Evolutionary conservation across 2,797 vertebrate species (phyloP).

Genomic region (Fringilla coelebs): DNA sequence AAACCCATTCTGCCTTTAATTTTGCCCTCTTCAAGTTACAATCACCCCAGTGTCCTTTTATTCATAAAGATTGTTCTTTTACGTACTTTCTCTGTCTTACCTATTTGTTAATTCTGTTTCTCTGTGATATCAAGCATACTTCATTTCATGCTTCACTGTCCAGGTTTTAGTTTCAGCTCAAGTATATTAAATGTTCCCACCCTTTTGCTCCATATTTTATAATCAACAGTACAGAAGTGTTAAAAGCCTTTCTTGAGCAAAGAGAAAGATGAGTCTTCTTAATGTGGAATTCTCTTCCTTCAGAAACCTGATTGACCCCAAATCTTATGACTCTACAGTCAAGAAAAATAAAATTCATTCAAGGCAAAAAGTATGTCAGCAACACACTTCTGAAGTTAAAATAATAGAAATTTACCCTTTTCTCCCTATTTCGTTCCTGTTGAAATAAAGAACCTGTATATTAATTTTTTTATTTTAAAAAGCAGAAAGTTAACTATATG

Average conservation of each 20-base stretch:
- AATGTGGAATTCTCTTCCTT: conserved; percentile 4
- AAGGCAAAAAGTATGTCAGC: not conserved
- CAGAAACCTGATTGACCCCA: conserved; percentile 30
- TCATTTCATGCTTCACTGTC: conserved; percentile 69
- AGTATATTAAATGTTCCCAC: conserved; percentile 42
- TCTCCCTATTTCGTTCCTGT: not conserved
- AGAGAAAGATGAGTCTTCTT: not conserved
- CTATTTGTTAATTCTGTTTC: conserved; percentile 60
- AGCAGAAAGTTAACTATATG: not conserved
- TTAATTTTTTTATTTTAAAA: not conserved
- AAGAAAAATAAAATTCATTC: conserved; percentile 23
- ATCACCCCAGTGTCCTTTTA: not conserved
- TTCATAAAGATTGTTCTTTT: conserved; percentile 34
- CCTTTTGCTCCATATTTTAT: conserved; percentile 58
- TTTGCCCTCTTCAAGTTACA: conserved; percentile 1
- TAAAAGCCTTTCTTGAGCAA: conserved; percentile 51
- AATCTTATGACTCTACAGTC: not conserved
- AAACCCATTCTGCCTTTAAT: not conserved
- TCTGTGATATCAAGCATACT: conserved; percentile 44
- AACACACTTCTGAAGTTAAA: not conserved
- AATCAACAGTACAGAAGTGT: not conserved
- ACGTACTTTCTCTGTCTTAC: conserved; percentile 11
- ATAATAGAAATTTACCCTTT: not conserved
- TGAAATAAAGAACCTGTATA: not conserved
- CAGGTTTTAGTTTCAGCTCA: conserved; percentile 45